Evolutionary conservation across 1,140 invertebrate species (phyloP).

Genomic region (Lycorma delicatula): DNA sequence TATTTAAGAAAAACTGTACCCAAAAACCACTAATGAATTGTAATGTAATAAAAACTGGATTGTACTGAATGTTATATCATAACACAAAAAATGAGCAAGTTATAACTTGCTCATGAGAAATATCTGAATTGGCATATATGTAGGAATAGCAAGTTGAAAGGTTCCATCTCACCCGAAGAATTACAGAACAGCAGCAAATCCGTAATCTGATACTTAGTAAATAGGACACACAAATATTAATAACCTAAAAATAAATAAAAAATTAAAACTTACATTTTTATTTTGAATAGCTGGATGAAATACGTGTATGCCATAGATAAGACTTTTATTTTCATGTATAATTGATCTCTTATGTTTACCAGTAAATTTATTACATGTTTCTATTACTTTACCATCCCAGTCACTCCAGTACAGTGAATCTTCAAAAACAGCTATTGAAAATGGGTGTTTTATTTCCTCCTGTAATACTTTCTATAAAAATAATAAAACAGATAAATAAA

Average conservation of each 20-base stretch:
- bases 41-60: too few relatives aligned
- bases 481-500: too few relatives aligned
- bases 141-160: too few relatives aligned
- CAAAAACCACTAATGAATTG: too few relatives aligned
- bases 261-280: slow-evolving; percentile 1
- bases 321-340: slow-evolving; percentile 40
- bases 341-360: slow-evolving; percentile 49
- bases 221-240: neutral
- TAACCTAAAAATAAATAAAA: neutral
- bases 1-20: too few relatives aligned
- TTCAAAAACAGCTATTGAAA: slow-evolving; percentile 77
- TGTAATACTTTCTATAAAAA: slow-evolving; percentile 41
- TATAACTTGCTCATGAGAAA: too few relatives aligned
- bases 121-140: too few relatives aligned
- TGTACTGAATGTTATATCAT: too few relatives aligned
- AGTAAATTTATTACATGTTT: slow-evolving; percentile 58
- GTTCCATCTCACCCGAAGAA: too few relatives aligned
- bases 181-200: too few relatives aligned
- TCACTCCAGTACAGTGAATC: slow-evolving; percentile 83
- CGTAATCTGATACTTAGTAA: too few relatives aligned
- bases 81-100: too few relatives aligned
- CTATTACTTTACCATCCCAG: slow-evolving; percentile 53
- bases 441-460: slow-evolving; percentile 59
- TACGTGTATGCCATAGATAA: slow-evolving; percentile 53
- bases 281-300: slow-evolving; percentile 50